phyloP scores from a whole-genome alignment of 2,113 vertebrate genomes.

The Gnathonemus longibarbis region DNA sequence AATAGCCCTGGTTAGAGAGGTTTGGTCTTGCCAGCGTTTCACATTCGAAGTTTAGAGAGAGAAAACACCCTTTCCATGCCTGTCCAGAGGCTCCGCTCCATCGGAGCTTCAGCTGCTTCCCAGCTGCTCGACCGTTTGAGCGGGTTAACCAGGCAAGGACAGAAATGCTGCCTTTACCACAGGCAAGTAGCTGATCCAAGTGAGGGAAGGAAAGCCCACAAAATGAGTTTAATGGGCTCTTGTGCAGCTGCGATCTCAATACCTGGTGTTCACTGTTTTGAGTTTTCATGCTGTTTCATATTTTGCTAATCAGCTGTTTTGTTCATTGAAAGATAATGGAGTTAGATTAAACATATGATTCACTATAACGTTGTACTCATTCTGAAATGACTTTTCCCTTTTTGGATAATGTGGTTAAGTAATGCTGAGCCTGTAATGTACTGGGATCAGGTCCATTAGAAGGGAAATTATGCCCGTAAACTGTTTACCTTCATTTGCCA shows the following conservation, averaged over 20 bases:
- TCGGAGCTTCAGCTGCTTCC: neutral
- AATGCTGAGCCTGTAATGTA: neutral
- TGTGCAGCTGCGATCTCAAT: neutral
- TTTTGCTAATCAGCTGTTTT: neutral
- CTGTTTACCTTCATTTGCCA: neutral
- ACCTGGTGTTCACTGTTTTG: neutral
- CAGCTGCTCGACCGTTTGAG: neutral
- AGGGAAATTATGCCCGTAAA: neutral
- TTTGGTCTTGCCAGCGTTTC: neutral
- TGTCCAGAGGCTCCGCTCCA: neutral
- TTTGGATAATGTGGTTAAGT: neutral
- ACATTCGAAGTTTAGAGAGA: neutral
- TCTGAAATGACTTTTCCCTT: neutral
- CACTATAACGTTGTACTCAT: neutral
- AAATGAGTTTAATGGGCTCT: neutral
- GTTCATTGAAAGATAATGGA: neutral
- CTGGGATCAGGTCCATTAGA: neutral
- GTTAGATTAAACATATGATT: neutral
- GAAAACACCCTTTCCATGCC: neutral
- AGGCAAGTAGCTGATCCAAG: neutral
- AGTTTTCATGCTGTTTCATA: neutral
- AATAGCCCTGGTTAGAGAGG: constrained; percentile 3
- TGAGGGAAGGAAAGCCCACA: neutral
- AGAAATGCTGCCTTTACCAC: constrained; percentile 4
- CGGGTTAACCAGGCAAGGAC: neutral